Conservation (phyloP, 1,140 invertebrate genomes). For the Pectinophora gossypiella region DNA sequence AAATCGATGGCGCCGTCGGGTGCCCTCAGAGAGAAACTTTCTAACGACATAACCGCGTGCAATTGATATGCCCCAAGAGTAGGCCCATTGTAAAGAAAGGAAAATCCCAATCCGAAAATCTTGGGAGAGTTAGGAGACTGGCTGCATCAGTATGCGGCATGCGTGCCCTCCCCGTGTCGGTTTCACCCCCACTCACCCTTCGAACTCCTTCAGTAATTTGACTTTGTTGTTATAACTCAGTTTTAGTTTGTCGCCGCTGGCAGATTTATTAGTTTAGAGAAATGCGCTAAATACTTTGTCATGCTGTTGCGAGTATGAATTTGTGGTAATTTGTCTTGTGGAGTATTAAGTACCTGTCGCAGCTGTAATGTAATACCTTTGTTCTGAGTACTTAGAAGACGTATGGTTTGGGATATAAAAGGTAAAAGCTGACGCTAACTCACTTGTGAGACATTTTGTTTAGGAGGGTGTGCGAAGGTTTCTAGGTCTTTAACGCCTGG, state of each 20-base stretch:
- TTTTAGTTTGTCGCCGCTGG: slow-evolving; percentile 67
- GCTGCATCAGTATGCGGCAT: slow-evolving; percentile 63
- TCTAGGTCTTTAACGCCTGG: no score
- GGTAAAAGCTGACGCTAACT: no score
- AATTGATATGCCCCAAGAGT: slow-evolving; percentile 74
- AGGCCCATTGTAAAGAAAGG: slow-evolving; percentile 75
- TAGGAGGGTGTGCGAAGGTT: no score
- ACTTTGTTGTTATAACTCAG: slow-evolving; percentile 75
- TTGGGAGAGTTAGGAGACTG: slow-evolving; percentile 60
- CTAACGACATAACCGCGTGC: slow-evolving; percentile 75
- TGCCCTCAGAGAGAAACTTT: slow-evolving; percentile 62
- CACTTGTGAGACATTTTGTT: no score
- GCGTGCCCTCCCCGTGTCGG: slow-evolving; percentile 54
- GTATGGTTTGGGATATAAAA: neutral
- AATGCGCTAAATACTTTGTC: slow-evolving; percentile 41
- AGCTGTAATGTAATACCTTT: neutral
- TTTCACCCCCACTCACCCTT: slow-evolving; percentile 36
- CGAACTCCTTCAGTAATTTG: slow-evolving; percentile 72
- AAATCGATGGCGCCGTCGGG: slow-evolving; percentile 59
- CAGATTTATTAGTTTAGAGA: slow-evolving; percentile 70
- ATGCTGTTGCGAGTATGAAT: slow-evolving; percentile 1
- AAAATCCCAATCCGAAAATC: slow-evolving; percentile 74
- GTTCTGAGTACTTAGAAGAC: neutral
- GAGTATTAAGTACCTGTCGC: neutral
- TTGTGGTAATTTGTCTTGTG: neutral